Evolutionary conservation across 2,113 vertebrate species (phyloP).

Genomic region (Emydura subglobosa): DNA sequence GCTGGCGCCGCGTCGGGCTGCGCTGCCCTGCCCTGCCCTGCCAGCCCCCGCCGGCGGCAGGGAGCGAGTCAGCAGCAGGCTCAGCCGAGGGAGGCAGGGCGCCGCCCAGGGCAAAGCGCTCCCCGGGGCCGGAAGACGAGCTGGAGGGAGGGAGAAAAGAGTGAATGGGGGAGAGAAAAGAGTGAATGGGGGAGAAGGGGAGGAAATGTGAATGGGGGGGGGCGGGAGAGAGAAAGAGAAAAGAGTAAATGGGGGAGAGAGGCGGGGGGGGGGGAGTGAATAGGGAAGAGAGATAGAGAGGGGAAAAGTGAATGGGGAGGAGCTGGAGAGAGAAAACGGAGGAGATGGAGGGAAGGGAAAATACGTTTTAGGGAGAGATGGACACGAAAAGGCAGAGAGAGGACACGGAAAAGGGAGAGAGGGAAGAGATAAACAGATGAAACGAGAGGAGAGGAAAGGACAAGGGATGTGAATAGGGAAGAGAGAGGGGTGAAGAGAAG

Average conservation of each 20-base stretch:
- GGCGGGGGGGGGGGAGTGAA: too few relatives aligned
- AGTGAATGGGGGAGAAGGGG: not conserved
- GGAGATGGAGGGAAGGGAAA: too few relatives aligned
- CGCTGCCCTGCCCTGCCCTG: not conserved
- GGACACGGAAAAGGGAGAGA: too few relatives aligned
- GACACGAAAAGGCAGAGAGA: not conserved
- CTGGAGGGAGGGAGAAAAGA: not conserved
- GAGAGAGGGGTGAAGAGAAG: not conserved
- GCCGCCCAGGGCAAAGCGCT: not conserved
- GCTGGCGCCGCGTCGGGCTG: too few relatives aligned
- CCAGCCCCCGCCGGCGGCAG: not conserved
- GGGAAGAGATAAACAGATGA: not conserved
- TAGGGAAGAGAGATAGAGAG: too few relatives aligned
- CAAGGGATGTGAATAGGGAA: not conserved
- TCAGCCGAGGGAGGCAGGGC: not conserved
- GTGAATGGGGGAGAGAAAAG: not conserved
- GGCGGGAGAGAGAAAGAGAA: not conserved
- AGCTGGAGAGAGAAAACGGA: too few relatives aligned
- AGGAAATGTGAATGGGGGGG: constrained; percentile 10
- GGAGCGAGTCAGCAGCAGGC: not conserved
- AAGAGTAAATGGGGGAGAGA: too few relatives aligned
- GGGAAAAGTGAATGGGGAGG: too few relatives aligned
- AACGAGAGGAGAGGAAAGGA: not conserved
- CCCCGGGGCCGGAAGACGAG: not conserved
- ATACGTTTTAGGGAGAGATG: too few relatives aligned